Evolutionary conservation across 2,888 invertebrate genomes (phyloP).

Genomic region (Vanessa cardui): DNA sequence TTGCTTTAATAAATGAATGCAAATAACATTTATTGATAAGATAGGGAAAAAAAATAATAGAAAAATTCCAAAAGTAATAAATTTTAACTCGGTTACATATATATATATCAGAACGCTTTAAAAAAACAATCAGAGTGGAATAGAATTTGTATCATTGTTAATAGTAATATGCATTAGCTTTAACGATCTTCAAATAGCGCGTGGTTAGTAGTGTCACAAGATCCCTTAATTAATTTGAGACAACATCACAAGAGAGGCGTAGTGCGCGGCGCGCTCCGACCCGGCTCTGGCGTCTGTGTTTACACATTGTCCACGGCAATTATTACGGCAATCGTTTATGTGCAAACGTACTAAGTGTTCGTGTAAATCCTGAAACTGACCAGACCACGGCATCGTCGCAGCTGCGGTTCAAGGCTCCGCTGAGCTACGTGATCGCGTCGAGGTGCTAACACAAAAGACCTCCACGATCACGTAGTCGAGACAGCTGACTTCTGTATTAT

Average conservation of each 20-base stretch:
- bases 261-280: conserved; percentile 52
- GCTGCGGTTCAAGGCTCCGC: conserved; percentile 64
- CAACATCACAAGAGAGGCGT: conserved; percentile 49
- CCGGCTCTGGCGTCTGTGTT: conserved; percentile 53
- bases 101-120: background rate
- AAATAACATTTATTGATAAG: conserved; percentile 10
- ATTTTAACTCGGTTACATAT: background rate
- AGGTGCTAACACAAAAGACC: conserved; percentile 69
- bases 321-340: conserved; percentile 34
- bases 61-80: background rate
- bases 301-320: conserved; percentile 45
- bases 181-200: conserved; percentile 57
- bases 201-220: conserved; percentile 47
- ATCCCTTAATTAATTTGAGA: conserved; percentile 67
- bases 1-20: background rate
- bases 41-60: background rate
- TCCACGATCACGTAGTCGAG: conserved; percentile 63
- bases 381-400: conserved; percentile 17
- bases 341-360: conserved; percentile 51
- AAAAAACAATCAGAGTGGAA: background rate
- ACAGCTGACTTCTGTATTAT: conserved; percentile 57
- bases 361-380: conserved; percentile 56
- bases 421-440: conserved; percentile 63
- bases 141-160: background rate
- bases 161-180: conserved; percentile 44